phyloP scores from a whole-genome alignment of 2,888 invertebrate genomes.

The Morpho helenor region DNA sequence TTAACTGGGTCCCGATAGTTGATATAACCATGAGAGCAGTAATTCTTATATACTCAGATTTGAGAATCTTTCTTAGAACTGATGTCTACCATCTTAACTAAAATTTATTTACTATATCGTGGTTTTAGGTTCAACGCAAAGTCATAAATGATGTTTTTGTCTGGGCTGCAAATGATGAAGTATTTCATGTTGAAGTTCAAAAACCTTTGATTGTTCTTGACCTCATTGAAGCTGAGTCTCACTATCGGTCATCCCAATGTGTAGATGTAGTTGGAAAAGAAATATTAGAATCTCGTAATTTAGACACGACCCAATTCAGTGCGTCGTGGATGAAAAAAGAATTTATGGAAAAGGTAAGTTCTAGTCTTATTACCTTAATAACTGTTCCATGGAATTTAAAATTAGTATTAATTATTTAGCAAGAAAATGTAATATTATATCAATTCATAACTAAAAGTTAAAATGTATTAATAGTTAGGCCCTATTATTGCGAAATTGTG shows the following conservation, averaged over 20 bases:
- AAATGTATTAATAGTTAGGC: too few relatives aligned
- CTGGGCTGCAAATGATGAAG: constrained; percentile 60
- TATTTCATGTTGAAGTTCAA: constrained; percentile 55
- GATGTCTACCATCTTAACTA: too few relatives aligned
- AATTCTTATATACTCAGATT: too few relatives aligned
- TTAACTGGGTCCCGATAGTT: too few relatives aligned
- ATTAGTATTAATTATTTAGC: too few relatives aligned
- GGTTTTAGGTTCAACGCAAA: constrained; percentile 46
- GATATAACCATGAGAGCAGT: too few relatives aligned
- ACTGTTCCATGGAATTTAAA: too few relatives aligned
- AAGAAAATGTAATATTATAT: too few relatives aligned
- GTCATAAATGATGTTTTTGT: constrained; percentile 47
- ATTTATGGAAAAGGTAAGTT: constrained; percentile 53
- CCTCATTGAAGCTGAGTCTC: constrained; percentile 24
- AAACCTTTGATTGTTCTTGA: constrained; percentile 48
- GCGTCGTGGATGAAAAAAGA: constrained; percentile 63
- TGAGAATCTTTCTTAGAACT: too few relatives aligned
- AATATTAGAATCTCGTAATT: constrained; percentile 36
- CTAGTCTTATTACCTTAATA: not conserved
- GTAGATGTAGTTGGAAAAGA: constrained; percentile 41
- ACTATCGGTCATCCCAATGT: constrained; percentile 33
- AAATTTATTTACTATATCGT: not conserved
- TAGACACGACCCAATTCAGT: constrained; percentile 55
- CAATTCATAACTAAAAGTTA: too few relatives aligned
- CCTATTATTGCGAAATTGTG: too few relatives aligned